Conservation (phyloP, 2,113 vertebrate genomes). For the Grus americana region DNA sequence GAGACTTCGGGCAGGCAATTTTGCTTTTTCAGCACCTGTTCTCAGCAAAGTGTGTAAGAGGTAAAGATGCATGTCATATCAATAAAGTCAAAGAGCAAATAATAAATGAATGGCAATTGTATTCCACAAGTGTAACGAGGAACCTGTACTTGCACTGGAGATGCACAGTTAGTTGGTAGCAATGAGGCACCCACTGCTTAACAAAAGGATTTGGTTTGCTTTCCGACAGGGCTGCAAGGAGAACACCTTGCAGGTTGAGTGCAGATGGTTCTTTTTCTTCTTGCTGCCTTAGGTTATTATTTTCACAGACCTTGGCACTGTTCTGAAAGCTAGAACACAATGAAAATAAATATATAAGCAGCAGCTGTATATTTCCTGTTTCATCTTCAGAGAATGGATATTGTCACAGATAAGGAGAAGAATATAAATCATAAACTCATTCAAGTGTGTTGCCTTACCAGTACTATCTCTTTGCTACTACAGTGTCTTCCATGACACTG, state of each 20-base stretch:
- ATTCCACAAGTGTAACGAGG: not conserved
- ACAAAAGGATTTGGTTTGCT: not conserved
- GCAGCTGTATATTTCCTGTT: slow-evolving; percentile 20
- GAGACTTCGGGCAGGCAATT: not conserved
- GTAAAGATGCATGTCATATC: not conserved
- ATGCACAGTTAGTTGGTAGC: not conserved
- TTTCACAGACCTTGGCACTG: not conserved
- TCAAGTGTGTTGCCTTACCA: slow-evolving; percentile 23
- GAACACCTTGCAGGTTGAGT: not conserved
- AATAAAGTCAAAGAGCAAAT: not conserved
- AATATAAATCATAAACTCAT: slow-evolving; percentile 61
- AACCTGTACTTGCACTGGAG: not conserved
- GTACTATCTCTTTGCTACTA: slow-evolving; percentile 6
- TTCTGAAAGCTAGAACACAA: slow-evolving; percentile 45
- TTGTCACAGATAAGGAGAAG: slow-evolving; percentile 53
- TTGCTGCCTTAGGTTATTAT: slow-evolving; percentile 17
- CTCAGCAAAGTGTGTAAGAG: not conserved
- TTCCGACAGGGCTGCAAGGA: not conserved
- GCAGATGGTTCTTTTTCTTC: not conserved
- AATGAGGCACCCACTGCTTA: not conserved
- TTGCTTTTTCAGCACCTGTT: not conserved
- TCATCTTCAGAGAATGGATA: slow-evolving; percentile 63
- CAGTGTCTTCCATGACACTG: slow-evolving; percentile 44
- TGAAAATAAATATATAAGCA: slow-evolving; percentile 54
- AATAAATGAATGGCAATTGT: not conserved